Evolutionary conservation across 2,888 invertebrate species (phyloP).

Genomic region (Eubasilissa splendida): DNA sequence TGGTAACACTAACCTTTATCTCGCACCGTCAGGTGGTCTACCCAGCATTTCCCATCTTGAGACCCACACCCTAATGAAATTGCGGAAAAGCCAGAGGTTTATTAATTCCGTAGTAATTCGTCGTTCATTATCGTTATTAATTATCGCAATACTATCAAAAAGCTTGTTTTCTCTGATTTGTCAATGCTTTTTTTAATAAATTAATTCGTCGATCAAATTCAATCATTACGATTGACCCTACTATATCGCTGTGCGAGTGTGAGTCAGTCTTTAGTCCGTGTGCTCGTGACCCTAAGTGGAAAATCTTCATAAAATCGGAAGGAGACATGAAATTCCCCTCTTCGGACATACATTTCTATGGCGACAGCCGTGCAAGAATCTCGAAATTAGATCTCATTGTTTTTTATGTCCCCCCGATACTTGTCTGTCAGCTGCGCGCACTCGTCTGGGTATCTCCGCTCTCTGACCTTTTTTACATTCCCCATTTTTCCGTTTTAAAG

Average conservation of each 20-base stretch:
- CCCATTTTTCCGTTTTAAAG: neutral
- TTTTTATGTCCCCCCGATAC: constrained; percentile 53
- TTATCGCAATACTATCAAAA: too few species aligned
- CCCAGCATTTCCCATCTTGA: too few species aligned
- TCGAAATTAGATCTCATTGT: constrained; percentile 57
- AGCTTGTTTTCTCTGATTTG: too few species aligned
- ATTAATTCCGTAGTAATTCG: too few species aligned
- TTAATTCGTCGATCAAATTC: too few species aligned
- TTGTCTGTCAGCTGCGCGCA: constrained; percentile 26
- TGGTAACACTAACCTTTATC: too few species aligned
- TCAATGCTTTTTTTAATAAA: too few species aligned
- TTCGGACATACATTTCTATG: constrained; percentile 51
- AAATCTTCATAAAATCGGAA: constrained; percentile 42
- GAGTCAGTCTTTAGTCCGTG: neutral
- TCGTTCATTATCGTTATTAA: too few species aligned
- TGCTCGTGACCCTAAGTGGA: neutral
- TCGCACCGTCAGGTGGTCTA: too few species aligned
- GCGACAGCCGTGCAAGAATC: constrained; percentile 56
- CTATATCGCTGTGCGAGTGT: neutral
- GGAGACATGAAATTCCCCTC: constrained; percentile 48
- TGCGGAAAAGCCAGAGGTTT: too few species aligned
- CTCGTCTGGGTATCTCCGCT: constrained; percentile 27
- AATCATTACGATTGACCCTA: too few species aligned
- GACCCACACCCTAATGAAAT: too few species aligned
- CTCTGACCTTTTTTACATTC: constrained; percentile 2